Evolutionary conservation across 2,113 vertebrate species (phyloP).

Genomic region (Grallaria varia): DNA sequence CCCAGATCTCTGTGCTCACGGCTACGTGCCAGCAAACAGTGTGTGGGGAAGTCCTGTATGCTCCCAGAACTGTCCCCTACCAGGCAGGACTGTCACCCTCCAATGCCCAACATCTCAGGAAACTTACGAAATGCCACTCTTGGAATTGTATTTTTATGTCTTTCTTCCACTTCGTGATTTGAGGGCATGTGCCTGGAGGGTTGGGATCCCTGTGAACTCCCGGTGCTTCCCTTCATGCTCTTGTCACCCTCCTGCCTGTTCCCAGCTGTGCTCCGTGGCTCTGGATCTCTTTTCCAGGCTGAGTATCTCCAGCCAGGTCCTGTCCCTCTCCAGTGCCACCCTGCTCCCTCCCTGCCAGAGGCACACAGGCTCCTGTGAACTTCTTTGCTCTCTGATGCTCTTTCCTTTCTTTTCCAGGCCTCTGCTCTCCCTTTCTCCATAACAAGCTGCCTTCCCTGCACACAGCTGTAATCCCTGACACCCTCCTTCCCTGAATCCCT

Average conservation of each 20-base stretch:
- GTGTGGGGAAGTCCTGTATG: not conserved
- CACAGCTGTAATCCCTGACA: not conserved
- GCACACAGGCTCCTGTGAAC: not conserved
- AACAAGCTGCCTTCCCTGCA: not conserved
- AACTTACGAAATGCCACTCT: rapidly evolving
- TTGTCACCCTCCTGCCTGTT: not conserved
- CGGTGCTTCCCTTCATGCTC: rapidly evolving
- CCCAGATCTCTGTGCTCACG: rapidly evolving
- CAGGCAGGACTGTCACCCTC: not conserved
- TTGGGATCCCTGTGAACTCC: rapidly evolving
- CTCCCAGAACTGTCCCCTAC: not conserved
- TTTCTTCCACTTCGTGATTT: not conserved
- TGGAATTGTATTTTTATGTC: not conserved
- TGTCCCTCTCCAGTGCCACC: rapidly evolving
- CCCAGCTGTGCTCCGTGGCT: not conserved
- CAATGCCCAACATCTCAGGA: rapidly evolving
- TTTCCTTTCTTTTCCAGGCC: not conserved
- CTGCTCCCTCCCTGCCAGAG: not conserved
- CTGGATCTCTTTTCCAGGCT: not conserved
- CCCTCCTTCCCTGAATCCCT: not conserved
- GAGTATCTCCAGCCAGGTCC: not conserved
- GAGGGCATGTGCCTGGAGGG: not conserved
- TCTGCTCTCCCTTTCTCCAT: not conserved
- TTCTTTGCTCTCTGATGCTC: not conserved
- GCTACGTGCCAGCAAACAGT: not conserved